Base-by-base conservation (phyloP, 2,113 vertebrate species). In the Cryptomyrus ogoouensis region DNA sequence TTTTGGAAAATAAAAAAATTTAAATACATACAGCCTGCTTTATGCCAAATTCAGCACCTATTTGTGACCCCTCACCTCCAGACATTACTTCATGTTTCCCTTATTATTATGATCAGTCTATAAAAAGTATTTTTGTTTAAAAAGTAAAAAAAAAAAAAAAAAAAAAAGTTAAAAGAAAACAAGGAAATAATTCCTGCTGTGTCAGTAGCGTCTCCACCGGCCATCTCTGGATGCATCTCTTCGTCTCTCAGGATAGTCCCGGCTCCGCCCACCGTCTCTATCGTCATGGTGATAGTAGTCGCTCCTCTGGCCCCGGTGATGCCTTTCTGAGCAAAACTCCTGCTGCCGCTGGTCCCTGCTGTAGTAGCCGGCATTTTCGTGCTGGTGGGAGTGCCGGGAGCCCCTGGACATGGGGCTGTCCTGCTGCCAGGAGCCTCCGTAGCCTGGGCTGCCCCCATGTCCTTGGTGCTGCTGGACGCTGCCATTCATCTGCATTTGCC, bases 241-340 rank as follows among this genome's bases (percentile, higher is more conserved):
- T 42, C 94, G 94, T 88, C 91, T 92, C 1, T 96, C 94, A 0
- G 91, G 84, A 0, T 96, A 93, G 66, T 96, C 95, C 3, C 96
- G 93, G 93, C 94, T 95, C 91, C 96, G 96, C 92, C 93, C 84
- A 2, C 94, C 93, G 0, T 94, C 93, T 53, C 90, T 94, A 42
- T 98, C 95, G 0, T 97, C 96, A 0, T 97, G 93, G 3, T 97
- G 95, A 91, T 93, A 92, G 19, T 90, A 93, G 4, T 97, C 97
- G 0, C 96, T 94, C 1, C 94, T 88, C 66, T 92, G 87, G n/a
- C 66, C 94, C 50, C 96, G 93, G 90, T 96, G 96, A 74, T 96
- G 95, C 2, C 95, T 96, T 21, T 96, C 94, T 0, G 92, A 89
- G 1, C 91, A 90, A 0, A 87, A 7, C 0, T 95, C 95, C 0